These are phyloP conservation scores for Heptranchias perlo DNA, from an alignment of 2,113 vertebrate species.

Conservation along the genomic window DNA sequence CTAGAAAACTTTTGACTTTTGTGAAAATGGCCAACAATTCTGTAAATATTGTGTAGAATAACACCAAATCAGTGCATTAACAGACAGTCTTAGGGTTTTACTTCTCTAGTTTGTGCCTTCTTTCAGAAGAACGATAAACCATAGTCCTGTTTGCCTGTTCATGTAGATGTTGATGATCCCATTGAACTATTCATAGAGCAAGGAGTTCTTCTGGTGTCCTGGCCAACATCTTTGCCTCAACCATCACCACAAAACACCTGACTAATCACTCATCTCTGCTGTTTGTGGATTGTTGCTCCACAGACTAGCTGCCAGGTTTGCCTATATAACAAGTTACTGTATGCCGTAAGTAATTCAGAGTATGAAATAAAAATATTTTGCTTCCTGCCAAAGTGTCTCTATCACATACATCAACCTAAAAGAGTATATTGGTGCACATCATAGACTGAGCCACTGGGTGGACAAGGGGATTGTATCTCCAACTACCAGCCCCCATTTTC, in stretches of 20 bases:
- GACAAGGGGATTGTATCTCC: not conserved
- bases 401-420: not conserved
- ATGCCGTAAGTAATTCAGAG: not conserved
- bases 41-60: not conserved
- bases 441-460: not conserved
- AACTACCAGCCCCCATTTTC: not conserved
- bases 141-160: not conserved
- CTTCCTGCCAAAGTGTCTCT: not conserved
- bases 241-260: not conserved
- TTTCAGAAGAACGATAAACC: not conserved
- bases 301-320: not conserved
- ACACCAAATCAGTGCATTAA: not conserved
- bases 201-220: not conserved
- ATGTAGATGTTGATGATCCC: not conserved
- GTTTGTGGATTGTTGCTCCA: not conserved
- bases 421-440: not conserved
- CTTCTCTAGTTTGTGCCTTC: not conserved
- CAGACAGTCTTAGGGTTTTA: not conserved
- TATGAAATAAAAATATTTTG: not conserved
- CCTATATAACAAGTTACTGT: not conserved
- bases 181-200: not conserved
- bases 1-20: too few species aligned
- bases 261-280: not conserved
- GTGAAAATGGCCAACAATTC: not conserved
- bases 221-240: not conserved